phyloP scores from a whole-genome alignment of 2,888 invertebrate genomes.

The Andrena bucephala region DNA sequence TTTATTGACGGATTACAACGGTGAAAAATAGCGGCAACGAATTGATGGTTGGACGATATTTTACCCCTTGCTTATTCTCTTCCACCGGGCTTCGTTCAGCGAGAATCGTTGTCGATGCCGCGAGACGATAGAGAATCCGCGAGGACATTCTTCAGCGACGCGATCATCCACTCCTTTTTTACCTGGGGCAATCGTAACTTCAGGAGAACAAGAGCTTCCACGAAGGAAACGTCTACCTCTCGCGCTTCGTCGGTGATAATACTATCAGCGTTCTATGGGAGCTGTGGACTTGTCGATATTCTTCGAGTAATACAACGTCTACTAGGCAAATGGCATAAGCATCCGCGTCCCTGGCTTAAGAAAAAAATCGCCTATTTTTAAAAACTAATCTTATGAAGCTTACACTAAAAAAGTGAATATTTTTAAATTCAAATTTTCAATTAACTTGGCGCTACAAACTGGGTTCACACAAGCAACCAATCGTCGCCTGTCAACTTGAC shows the following conservation, averaged over 20 bases:
- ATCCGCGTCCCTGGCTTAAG: too few species aligned
- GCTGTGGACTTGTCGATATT: conserved; percentile 10
- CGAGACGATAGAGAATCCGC: conserved; percentile 14
- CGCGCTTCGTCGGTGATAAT: neutral
- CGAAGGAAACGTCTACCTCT: neutral
- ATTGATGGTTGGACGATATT: conserved; percentile 47
- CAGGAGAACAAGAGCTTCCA: neutral
- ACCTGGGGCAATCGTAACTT: conserved; percentile 12
- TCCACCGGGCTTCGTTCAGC: neutral
- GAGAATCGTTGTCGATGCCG: conserved; percentile 42
- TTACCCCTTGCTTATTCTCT: conserved; percentile 30
- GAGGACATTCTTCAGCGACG: neutral
- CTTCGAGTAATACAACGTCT: neutral
- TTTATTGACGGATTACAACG: conserved; percentile 61
- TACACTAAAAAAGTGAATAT: too few species aligned
- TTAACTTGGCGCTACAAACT: too few species aligned
- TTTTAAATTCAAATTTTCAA: too few species aligned
- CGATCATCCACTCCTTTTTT: conserved; percentile 9
- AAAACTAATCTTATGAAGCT: too few species aligned
- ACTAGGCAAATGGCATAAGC: neutral
- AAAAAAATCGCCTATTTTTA: too few species aligned
- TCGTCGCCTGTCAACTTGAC: too few species aligned
- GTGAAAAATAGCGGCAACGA: conserved; percentile 51
- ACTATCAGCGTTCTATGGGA: neutral
- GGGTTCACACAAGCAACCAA: too few species aligned